These are phyloP conservation scores for Drosophila setifemur DNA, from an alignment of 1,140 invertebrate genomes.

Conservation along the genomic window DNA sequence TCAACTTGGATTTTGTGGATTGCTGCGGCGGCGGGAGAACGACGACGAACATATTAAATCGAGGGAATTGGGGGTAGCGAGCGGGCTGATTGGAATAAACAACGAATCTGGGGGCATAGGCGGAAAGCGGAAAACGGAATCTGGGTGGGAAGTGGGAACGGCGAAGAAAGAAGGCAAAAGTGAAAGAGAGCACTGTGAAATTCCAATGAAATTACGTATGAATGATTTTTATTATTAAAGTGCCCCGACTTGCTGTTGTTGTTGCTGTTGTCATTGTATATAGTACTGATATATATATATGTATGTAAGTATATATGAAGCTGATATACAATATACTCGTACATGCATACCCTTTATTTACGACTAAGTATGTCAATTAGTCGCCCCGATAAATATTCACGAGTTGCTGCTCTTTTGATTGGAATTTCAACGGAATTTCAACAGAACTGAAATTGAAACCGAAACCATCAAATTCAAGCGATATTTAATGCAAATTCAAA, in stretches of 20 bases:
- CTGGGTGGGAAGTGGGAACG: conserved; percentile 12
- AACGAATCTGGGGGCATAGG: conserved; percentile 11
- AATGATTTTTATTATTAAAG: conserved; percentile 59
- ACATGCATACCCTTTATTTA: conserved; percentile 21
- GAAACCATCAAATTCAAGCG: neutral
- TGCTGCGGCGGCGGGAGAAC: too few relatives aligned
- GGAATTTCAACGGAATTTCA: conserved; percentile 19
- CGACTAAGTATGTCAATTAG: conserved; percentile 36
- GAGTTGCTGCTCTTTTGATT: conserved; percentile 17
- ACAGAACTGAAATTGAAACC: neutral
- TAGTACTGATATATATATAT: conserved; percentile 10
- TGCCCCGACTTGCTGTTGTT: conserved; percentile 19
- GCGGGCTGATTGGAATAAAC: neutral
- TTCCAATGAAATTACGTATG: conserved; percentile 71
- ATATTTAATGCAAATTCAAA: neutral
- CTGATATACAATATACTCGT: conserved; percentile 6
- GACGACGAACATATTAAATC: neutral
- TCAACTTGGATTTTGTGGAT: too few relatives aligned
- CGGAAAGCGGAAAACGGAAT: conserved; percentile 18
- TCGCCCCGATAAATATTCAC: conserved; percentile 53
- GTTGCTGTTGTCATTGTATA: conserved; percentile 1
- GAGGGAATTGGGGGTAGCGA: neutral
- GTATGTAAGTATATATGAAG: neutral
- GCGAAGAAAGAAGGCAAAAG: conserved; percentile 23
- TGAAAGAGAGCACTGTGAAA: conserved; percentile 38